These are phyloP conservation scores for Perithous albicinctus DNA, from an alignment of 2,888 invertebrate genomes.

Conservation along the genomic window DNA sequence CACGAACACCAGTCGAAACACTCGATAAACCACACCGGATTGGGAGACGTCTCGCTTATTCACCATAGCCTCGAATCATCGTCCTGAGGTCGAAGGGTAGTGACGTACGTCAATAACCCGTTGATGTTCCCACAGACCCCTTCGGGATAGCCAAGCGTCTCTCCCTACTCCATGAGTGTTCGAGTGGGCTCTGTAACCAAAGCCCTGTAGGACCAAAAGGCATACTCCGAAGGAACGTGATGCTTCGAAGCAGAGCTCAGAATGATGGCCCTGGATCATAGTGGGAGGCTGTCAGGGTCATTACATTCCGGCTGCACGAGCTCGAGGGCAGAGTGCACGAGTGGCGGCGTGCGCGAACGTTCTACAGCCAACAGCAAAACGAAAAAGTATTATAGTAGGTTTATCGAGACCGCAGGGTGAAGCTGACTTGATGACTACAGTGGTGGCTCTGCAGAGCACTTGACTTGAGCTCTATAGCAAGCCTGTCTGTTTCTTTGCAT, in stretches of 20 bases:
- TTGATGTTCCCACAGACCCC: slow-evolving; percentile 72
- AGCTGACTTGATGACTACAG: not conserved
- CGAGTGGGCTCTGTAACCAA: slow-evolving; percentile 1
- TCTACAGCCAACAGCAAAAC: slow-evolving; percentile 57
- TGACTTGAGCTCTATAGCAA: not conserved
- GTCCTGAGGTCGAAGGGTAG: slow-evolving; percentile 55
- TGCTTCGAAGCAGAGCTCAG: slow-evolving; percentile 56
- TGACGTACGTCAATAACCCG: slow-evolving; percentile 73
- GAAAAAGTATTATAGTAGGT: slow-evolving; percentile 51
- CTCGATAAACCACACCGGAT: slow-evolving; percentile 28
- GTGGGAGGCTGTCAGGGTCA: slow-evolving; percentile 74
- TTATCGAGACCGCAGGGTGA: not conserved
- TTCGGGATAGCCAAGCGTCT: slow-evolving; percentile 10
- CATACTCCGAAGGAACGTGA: slow-evolving; percentile 58
- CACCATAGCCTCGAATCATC: slow-evolving; percentile 53
- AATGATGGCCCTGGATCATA: slow-evolving; percentile 58
- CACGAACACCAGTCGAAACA: slow-evolving; percentile 15
- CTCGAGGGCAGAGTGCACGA: slow-evolving; percentile 56
- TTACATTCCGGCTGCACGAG: slow-evolving; percentile 71
- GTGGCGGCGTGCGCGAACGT: slow-evolving; percentile 59
- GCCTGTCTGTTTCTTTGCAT: not conserved
- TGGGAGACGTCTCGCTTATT: slow-evolving; percentile 5
- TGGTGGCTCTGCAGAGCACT: not conserved
- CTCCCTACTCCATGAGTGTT: not conserved
- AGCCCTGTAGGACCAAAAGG: slow-evolving; percentile 10